Percentiles rank a stretch among this genome's conserved stretches.
phyloP scores from a whole-genome alignment of 2,113 vertebrate genomes.

The Larimichthys crocea region DNA sequence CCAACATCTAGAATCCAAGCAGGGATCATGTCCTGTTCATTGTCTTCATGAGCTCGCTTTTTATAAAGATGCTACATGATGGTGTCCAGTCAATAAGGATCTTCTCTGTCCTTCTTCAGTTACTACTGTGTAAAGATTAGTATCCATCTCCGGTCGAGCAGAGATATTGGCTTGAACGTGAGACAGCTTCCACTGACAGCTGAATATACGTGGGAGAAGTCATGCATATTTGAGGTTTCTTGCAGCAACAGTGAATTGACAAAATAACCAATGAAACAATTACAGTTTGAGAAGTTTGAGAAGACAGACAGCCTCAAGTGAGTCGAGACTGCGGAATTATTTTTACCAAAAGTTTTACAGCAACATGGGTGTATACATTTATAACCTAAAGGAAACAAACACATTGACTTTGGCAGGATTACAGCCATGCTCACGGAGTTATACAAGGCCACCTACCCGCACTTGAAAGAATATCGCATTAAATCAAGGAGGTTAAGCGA shows the following conservation, averaged over 20 bases:
- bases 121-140: background rate
- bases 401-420: slow-evolving; percentile 3
- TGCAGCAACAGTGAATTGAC: background rate
- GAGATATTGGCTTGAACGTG: background rate
- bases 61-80: background rate
- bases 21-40: background rate
- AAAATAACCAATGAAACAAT: background rate
- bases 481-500: slow-evolving; percentile 17
- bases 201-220: background rate
- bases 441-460: slow-evolving; percentile 14
- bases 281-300: no score
- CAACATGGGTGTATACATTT: background rate
- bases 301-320: slow-evolving; percentile 6
- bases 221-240: background rate
- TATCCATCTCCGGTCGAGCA: background rate
- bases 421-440: background rate
- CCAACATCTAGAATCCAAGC: background rate
- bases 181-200: background rate
- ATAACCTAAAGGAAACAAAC: slow-evolving; percentile 10
- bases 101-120: background rate
- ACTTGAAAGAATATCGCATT: slow-evolving; percentile 20
- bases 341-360: background rate
- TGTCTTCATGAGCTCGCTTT: background rate
- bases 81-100: no score
- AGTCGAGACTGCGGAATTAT: slow-evolving; percentile 6